Percentiles rank a stretch among this genome's conserved stretches.
These are phyloP conservation scores for Saturnia japonica DNA, from an alignment of 2,888 invertebrate genomes.

Conservation along the genomic window DNA sequence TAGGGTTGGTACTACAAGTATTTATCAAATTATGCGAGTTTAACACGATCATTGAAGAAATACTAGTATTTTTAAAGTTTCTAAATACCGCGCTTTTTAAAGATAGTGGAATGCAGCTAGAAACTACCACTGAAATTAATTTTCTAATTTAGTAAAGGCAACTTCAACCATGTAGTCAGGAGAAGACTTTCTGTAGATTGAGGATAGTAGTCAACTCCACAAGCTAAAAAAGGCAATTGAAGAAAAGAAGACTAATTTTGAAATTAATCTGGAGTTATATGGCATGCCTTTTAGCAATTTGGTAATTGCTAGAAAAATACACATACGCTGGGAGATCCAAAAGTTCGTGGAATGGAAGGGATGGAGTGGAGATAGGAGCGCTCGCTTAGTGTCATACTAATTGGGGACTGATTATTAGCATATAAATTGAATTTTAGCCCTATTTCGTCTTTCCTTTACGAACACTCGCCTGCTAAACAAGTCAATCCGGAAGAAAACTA, in stretches of 20 bases:
- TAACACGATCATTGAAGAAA: not conserved
- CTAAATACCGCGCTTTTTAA: not conserved
- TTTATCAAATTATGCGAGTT: conserved; percentile 14
- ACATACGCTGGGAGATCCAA: too few relatives aligned
- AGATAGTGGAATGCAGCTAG: not conserved
- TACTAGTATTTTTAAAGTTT: not conserved
- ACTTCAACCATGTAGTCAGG: not conserved
- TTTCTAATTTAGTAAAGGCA: not conserved
- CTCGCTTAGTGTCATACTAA: too few relatives aligned
- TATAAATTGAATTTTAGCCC: too few relatives aligned
- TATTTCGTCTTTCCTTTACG: too few relatives aligned
- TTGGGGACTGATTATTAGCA: too few relatives aligned
- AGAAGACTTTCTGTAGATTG: not conserved
- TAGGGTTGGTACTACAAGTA: conserved; percentile 51
- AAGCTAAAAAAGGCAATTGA: not conserved
- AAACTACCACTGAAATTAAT: not conserved
- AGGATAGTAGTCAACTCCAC: not conserved
- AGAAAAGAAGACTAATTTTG: not conserved
- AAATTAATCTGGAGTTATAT: not conserved
- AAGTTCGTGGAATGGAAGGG: too few relatives aligned
- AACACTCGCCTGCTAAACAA: too few relatives aligned
- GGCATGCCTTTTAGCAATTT: not conserved
- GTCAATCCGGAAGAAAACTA: too few relatives aligned
- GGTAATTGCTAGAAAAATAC: not conserved
- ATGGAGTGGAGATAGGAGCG: too few relatives aligned